Evolutionary conservation across 2,888 invertebrate species (phyloP).

Genomic region (Microctonus brassicae): DNA sequence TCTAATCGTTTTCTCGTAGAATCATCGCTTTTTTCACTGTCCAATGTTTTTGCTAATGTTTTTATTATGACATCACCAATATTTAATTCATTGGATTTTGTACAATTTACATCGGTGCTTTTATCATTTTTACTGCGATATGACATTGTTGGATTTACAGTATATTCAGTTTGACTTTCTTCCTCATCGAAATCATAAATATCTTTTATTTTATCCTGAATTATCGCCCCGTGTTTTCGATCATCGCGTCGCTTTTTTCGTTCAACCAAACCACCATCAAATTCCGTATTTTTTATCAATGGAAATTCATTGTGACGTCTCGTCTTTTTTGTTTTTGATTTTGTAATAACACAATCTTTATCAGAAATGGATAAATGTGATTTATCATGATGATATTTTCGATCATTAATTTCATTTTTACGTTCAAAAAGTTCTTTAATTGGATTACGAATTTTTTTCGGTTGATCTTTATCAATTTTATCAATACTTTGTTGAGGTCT

Average conservation of each 20-base stretch:
- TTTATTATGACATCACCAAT: slow-evolving; percentile 52
- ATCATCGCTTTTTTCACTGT: slow-evolving; percentile 50
- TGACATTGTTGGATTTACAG: slow-evolving; percentile 54
- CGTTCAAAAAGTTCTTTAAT: slow-evolving; percentile 66
- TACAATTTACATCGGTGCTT: slow-evolving; percentile 40
- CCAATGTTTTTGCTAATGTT: slow-evolving; percentile 53
- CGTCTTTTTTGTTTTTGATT: slow-evolving; percentile 55
- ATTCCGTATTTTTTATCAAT: slow-evolving; percentile 58
- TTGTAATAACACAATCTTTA: slow-evolving; percentile 49
- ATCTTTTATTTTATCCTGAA: slow-evolving; percentile 58
- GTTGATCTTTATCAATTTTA: slow-evolving; percentile 40
- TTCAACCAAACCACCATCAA: slow-evolving; percentile 58
- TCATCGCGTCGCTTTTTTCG: slow-evolving; percentile 62
- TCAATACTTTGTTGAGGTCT: background rate
- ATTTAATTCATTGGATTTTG: slow-evolving; percentile 48
- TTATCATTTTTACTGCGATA: slow-evolving; percentile 58
- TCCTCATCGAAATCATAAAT: slow-evolving; percentile 68
- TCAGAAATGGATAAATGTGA: slow-evolving; percentile 46
- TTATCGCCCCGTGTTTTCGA: slow-evolving; percentile 47
- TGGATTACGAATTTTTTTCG: slow-evolving; percentile 61
- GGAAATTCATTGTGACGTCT: slow-evolving; percentile 61
- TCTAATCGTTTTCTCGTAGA: slow-evolving; percentile 48
- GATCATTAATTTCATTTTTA: slow-evolving; percentile 64
- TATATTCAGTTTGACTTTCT: slow-evolving; percentile 58
- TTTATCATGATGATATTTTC: slow-evolving; percentile 56